Conservation (phyloP, 2,113 vertebrate genomes). For the Cygnus atratus region DNA sequence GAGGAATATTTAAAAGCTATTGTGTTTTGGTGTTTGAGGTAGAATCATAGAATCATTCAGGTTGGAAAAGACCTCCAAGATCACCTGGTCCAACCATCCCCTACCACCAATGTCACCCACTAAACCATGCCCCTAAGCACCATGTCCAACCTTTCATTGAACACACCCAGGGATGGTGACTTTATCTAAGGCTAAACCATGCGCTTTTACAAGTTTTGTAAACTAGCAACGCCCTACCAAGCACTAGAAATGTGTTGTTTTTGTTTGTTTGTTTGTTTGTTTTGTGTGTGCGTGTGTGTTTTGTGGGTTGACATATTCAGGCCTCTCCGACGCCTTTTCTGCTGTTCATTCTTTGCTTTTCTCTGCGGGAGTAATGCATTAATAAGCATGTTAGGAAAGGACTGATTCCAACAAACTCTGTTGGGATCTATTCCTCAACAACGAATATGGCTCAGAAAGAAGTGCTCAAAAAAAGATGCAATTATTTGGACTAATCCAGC, state of each 20-base stretch:
- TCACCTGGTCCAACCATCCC: no score
- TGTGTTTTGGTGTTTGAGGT: neutral
- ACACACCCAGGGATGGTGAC: no score
- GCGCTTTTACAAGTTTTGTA: neutral
- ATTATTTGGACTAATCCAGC: neutral
- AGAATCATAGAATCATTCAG: no score
- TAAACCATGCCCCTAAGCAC: no score
- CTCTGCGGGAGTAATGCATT: neutral
- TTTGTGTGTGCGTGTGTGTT: no score
- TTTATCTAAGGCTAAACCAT: neutral
- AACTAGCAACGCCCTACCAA: neutral
- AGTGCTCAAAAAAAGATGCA: neutral
- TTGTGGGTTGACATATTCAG: neutral
- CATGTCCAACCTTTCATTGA: no score
- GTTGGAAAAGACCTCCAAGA: no score
- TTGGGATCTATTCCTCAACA: neutral
- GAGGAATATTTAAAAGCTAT: neutral
- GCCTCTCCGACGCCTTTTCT: neutral
- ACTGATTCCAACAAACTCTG: neutral
- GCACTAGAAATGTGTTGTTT: neutral
- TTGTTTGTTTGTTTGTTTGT: neutral
- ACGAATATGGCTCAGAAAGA: neutral
- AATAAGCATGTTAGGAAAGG: neutral
- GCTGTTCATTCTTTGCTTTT: neutral
- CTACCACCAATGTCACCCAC: no score